Conservation (phyloP, 2,888 invertebrate genomes). For the Argyresthia albistria region DNA sequence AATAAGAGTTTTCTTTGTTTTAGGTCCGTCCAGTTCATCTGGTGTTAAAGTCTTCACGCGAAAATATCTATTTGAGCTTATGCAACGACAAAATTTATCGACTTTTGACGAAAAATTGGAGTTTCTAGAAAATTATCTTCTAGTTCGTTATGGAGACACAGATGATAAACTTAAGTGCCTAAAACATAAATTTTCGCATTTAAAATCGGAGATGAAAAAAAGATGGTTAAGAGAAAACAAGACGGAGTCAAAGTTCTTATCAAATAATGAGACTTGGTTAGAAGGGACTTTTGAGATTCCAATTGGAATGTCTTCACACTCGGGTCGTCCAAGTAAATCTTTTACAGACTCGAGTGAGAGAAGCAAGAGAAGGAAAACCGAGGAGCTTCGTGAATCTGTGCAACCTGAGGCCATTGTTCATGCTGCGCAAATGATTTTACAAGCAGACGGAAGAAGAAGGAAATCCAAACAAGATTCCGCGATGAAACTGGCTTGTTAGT, state of each 20-base stretch:
- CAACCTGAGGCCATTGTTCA: background rate
- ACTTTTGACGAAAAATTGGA: constrained; percentile 10
- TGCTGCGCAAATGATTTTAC: constrained; percentile 2
- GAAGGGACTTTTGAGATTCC: constrained; percentile 10
- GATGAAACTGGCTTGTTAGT: constrained; percentile 21
- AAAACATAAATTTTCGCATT: constrained; percentile 9
- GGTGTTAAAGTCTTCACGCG: constrained; percentile 11
- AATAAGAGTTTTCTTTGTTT: too few relatives aligned
- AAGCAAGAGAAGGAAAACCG: constrained; percentile 4
- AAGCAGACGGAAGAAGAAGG: constrained; percentile 6
- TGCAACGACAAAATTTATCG: too few relatives aligned
- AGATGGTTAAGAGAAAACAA: constrained; percentile 5
- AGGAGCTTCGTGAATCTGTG: background rate
- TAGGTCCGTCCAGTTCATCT: constrained; percentile 8
- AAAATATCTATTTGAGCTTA: constrained; percentile 10
- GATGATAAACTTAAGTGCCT: constrained; percentile 5
- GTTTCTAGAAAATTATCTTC: constrained; percentile 9
- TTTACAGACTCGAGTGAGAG: background rate
- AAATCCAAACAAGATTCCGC: constrained; percentile 16
- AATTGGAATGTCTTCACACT: background rate
- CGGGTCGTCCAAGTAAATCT: background rate
- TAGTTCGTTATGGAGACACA: constrained; percentile 4
- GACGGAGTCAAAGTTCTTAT: constrained; percentile 5
- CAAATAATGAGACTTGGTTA: constrained; percentile 10
- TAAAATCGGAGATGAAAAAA: constrained; percentile 9